Evolutionary conservation across 2,888 invertebrate species (phyloP).

Genomic region (Campoletis raptor): DNA sequence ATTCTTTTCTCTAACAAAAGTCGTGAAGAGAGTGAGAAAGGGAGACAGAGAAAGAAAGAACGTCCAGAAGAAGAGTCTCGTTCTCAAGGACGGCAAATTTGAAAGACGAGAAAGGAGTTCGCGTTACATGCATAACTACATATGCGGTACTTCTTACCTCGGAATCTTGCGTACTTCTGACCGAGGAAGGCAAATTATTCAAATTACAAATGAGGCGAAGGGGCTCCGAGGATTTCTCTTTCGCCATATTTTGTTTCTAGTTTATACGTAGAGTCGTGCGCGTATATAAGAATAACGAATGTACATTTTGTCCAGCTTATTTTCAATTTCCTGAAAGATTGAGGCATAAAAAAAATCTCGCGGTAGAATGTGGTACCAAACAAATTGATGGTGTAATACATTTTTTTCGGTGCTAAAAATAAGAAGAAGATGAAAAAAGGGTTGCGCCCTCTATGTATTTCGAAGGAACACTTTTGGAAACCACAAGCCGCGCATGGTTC

Average conservation of each 20-base stretch:
- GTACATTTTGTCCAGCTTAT: neutral
- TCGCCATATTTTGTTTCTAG: constrained; percentile 72
- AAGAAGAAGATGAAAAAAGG: neutral
- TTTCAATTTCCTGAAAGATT: neutral
- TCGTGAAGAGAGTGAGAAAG: neutral
- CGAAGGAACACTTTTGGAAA: constrained; percentile 6
- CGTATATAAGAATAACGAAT: constrained; percentile 1
- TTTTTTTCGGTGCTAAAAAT: neutral
- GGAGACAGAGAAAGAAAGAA: constrained; percentile 14
- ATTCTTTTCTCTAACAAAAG: constrained; percentile 12
- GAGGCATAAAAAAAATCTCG: neutral
- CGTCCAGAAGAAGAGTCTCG: constrained; percentile 53
- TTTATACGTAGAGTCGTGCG: constrained; percentile 62
- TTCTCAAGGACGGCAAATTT: constrained; percentile 65
- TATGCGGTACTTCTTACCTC: constrained; percentile 34
- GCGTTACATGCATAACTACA: constrained; percentile 15
- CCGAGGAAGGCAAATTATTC: constrained; percentile 76
- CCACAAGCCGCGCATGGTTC: constrained; percentile 20
- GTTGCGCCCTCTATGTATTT: neutral
- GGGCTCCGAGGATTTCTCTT: constrained; percentile 66
- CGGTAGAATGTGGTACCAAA: neutral
- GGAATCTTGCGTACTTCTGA: constrained; percentile 41
- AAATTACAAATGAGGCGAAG: constrained; percentile 72
- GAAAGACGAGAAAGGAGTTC: constrained; percentile 53
- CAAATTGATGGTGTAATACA: neutral